Conservation (phyloP, 2,888 invertebrate genomes). For the Pardosa pseudoannulata region DNA sequence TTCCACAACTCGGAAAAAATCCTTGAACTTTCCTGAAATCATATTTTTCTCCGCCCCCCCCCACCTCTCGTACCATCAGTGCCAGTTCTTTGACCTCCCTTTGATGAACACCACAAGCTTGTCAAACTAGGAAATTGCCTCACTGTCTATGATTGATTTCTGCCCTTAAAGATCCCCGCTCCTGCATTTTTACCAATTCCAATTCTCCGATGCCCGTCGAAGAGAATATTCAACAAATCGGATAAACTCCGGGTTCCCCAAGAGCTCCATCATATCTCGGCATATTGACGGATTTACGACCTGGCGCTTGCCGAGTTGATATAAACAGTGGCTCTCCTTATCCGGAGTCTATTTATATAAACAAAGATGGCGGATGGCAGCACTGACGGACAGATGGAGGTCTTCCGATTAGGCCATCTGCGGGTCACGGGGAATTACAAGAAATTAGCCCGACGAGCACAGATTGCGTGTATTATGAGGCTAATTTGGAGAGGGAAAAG, state of each 20-base stretch:
- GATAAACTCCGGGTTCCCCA: background rate
- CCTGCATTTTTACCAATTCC: background rate
- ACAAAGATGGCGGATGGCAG: background rate
- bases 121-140: background rate
- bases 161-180: background rate
- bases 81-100: background rate
- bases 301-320: background rate
- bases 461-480: background rate
- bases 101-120: constrained; percentile 9
- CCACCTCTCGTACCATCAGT: background rate
- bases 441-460: background rate
- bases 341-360: background rate
- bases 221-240: background rate
- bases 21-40: background rate
- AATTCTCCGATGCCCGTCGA: background rate
- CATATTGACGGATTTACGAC: constrained; percentile 1
- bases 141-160: background rate
- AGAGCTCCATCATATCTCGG: background rate
- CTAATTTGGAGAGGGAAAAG: background rate
- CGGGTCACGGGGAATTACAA: constrained; percentile 1
- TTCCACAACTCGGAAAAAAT: too few relatives aligned
- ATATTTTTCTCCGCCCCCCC: too few relatives aligned
- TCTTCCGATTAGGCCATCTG: background rate
- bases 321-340: constrained; percentile 7
- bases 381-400: background rate